Conservation (phyloP, 2,888 invertebrate species). For the Cryptops parisi region DNA sequence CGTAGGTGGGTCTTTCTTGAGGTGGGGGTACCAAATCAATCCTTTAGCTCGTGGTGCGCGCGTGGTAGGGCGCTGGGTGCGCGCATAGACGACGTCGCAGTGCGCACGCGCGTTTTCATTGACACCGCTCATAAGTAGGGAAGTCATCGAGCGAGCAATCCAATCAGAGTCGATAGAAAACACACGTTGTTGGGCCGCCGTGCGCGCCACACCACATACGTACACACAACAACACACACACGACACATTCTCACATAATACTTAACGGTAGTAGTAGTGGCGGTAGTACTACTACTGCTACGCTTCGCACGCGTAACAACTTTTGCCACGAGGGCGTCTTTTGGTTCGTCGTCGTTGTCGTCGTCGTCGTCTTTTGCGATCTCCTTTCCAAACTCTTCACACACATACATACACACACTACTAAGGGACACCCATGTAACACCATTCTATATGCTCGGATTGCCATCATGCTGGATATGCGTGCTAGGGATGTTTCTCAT, state of each 20-base stretch:
- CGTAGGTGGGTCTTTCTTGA: too few species aligned
- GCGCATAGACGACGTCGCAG: background rate
- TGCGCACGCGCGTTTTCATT: constrained; percentile 8
- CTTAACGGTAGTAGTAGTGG: too few species aligned
- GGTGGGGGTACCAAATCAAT: too few species aligned
- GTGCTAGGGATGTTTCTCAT: constrained; percentile 3
- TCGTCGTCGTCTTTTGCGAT: too few species aligned
- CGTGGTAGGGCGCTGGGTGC: background rate
- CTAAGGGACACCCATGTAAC: background rate
- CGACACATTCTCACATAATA: too few species aligned
- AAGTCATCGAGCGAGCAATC: constrained; percentile 10
- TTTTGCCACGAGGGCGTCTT: too few species aligned
- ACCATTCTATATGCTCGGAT: constrained; percentile 4
- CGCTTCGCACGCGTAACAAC: too few species aligned
- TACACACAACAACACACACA: too few species aligned
- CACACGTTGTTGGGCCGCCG: background rate
- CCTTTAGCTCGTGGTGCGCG: background rate
- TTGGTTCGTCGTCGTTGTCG: too few species aligned
- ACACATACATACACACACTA: too few species aligned
- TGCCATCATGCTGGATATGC: constrained; percentile 11
- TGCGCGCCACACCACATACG: constrained; percentile 1
- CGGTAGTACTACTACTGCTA: too few species aligned
- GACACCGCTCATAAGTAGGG: constrained; percentile 10
- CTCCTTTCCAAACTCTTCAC: too few species aligned
- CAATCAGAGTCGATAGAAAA: constrained; percentile 12